A percentile compares a stretch with the other conserved stretches of the same genome.
Conservation (phyloP, 2,888 invertebrate genomes). For the Philereme vetulata region DNA sequence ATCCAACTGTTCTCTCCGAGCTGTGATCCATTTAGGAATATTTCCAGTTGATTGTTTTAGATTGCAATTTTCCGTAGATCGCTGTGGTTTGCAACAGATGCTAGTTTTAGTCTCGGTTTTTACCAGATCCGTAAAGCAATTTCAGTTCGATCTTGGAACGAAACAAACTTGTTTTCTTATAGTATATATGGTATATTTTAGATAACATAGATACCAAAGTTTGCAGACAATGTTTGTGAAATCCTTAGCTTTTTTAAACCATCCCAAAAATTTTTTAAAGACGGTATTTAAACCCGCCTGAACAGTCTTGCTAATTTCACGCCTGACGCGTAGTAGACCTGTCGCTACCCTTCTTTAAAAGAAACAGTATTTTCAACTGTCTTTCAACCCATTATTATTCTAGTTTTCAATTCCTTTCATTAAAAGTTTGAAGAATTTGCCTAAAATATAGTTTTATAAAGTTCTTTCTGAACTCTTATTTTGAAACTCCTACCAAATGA, state of each 20-base stretch:
- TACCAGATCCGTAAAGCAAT: conserved; percentile 2
- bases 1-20: conserved; percentile 2
- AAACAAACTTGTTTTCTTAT: no score
- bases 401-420: background rate
- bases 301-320: no score
- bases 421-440: background rate
- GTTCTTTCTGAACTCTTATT: background rate
- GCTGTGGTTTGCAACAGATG: conserved; percentile 22
- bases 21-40: conserved; percentile 18
- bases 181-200: no score
- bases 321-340: no score
- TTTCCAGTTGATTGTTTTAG: conserved; percentile 28
- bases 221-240: no score
- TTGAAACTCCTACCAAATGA: background rate
- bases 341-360: no score
- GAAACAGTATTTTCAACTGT: background rate
- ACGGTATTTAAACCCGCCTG: no score
- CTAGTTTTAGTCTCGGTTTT: conserved; percentile 5
- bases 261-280: no score
- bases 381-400: background rate
- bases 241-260: no score
- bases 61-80: conserved; percentile 21
- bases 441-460: conserved; percentile 4
- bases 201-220: no score
- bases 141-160: background rate